phyloP scores from a whole-genome alignment of 1,140 invertebrate genomes.

The Scylla paramamosain region DNA sequence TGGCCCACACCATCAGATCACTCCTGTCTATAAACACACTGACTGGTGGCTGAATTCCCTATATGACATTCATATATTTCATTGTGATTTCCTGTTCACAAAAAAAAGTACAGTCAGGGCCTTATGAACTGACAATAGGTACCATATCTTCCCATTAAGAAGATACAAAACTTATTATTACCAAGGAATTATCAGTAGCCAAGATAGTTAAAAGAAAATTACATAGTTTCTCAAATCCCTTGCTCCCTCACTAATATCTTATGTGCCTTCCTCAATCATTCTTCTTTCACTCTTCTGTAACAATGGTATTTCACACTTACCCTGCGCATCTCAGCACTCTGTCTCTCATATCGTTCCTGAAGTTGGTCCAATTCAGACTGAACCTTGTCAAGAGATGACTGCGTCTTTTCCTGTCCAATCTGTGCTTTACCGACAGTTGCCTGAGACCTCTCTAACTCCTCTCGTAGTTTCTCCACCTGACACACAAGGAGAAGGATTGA shows the following conservation, averaged over 20 bases:
- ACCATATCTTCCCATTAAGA: no score
- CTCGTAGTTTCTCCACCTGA: constrained; percentile 89
- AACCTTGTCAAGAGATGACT: constrained; percentile 91
- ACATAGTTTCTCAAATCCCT: no score
- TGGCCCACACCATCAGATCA: no score
- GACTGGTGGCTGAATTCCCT: no score
- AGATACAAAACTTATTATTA: no score
- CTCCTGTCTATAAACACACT: no score
- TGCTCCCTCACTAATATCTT: neutral
- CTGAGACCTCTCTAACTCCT: constrained; percentile 93
- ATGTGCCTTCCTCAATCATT: neutral
- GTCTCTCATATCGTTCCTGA: constrained; percentile 91
- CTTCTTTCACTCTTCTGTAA: neutral
- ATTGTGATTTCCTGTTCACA: no score
- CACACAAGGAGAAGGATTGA: neutral
- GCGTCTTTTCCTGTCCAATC: constrained; percentile 93
- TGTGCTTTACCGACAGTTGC: constrained; percentile 93
- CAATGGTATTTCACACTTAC: constrained; percentile 80
- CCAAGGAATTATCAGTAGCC: no score
- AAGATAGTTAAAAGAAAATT: no score
- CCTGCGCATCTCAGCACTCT: constrained; percentile 89
- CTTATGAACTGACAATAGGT: no score
- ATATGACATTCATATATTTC: no score
- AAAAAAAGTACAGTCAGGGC: no score
- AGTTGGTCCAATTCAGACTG: constrained; percentile 95